Percentiles rank a stretch among this genome's conserved stretches.
Conservation (phyloP, 1,140 invertebrate species). For the Heliothis virescens region DNA sequence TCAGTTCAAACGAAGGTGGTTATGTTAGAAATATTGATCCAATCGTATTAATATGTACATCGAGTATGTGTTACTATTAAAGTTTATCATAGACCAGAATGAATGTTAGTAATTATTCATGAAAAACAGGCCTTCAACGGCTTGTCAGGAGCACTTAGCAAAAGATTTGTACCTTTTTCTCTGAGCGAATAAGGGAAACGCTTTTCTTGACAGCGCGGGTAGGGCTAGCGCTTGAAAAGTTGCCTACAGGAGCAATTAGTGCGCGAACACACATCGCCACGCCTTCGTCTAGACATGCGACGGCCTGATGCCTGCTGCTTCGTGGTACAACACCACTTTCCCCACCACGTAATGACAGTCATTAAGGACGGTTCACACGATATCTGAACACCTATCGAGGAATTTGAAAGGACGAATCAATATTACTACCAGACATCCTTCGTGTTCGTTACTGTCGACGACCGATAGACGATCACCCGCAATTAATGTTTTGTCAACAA, state of each 20-base stretch:
- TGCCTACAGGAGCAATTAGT: conserved; percentile 53
- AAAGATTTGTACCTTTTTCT: conserved; percentile 16
- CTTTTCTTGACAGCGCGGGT: conserved; percentile 39
- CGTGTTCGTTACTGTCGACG: conserved; percentile 57
- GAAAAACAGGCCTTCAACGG: not conserved
- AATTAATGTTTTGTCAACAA: conserved; percentile 71
- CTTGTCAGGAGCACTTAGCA: conserved; percentile 15
- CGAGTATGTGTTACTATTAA: not conserved
- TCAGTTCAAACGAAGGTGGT: conserved; percentile 6
- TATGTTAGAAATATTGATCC: conserved; percentile 16
- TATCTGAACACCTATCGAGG: not conserved
- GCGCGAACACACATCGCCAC: conserved; percentile 51
- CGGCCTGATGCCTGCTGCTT: conserved; percentile 2
- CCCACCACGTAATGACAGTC: conserved; percentile 18
- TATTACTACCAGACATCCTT: conserved; percentile 31
- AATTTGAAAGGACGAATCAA: conserved; percentile 46
- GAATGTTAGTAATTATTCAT: not conserved
- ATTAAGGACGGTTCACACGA: conserved; percentile 1
- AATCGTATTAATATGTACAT: not conserved
- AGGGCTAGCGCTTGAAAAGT: conserved; percentile 43
- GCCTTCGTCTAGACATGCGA: conserved; percentile 45
- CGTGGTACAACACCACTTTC: conserved; percentile 46
- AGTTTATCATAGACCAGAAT: conserved; percentile 1
- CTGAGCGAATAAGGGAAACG: conserved; percentile 29
- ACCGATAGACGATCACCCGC: conserved; percentile 58